Conservation (phyloP, 2,113 vertebrate genomes). For the Corvus cornix region DNA sequence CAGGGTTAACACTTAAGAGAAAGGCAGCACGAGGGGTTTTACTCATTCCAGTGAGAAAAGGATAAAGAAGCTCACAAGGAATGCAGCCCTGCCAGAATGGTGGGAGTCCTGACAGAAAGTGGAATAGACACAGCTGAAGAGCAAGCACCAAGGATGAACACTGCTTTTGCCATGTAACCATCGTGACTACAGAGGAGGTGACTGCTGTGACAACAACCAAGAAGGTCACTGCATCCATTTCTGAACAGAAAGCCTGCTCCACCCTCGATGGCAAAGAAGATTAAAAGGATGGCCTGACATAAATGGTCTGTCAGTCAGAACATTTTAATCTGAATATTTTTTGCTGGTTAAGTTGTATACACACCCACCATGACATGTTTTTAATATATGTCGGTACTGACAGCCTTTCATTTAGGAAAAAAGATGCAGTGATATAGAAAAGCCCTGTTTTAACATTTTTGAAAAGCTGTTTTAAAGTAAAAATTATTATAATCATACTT, state of each 20-base stretch:
- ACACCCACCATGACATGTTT: background rate
- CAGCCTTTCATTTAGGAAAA: background rate
- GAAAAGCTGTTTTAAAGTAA: background rate
- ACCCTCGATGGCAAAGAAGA: background rate
- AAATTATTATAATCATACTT: background rate
- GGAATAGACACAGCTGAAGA: background rate
- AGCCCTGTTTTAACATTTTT: background rate
- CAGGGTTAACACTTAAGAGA: background rate
- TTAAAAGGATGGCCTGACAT: background rate
- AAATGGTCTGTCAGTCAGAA: background rate
- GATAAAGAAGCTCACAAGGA: background rate
- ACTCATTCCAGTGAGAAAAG: background rate
- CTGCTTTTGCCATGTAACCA: background rate
- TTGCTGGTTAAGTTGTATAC: background rate
- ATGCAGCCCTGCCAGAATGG: background rate
- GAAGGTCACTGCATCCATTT: background rate
- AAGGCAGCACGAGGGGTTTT: accelerated
- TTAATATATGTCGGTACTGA: background rate
- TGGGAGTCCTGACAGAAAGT: background rate
- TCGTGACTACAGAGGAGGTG: background rate
- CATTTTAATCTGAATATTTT: background rate
- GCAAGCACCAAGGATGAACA: background rate
- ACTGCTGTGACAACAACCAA: background rate
- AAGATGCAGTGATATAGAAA: background rate
- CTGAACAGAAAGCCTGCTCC: background rate